phyloP scores from a whole-genome alignment of 2,797 vertebrate species.

The Toxotes lorentzi region DNA sequence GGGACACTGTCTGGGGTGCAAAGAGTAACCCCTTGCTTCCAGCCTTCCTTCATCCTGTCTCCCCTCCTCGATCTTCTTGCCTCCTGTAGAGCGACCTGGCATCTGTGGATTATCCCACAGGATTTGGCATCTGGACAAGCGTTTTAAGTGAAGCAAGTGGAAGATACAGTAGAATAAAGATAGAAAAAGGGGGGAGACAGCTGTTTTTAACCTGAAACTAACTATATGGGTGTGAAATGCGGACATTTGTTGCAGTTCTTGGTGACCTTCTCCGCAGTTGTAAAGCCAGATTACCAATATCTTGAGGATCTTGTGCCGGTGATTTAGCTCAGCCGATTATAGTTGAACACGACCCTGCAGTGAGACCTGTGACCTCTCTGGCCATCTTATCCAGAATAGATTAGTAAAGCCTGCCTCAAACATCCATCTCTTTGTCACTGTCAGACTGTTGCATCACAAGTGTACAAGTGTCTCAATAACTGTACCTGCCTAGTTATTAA shows the following conservation, averaged over 20 bases:
- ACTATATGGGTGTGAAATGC: constrained; percentile 25
- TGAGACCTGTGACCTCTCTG: constrained; percentile 40
- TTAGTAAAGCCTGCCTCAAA: constrained; percentile 14
- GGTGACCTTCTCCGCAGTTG: constrained; percentile 7
- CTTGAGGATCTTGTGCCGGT: background rate
- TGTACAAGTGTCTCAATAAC: constrained; percentile 4
- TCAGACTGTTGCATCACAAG: constrained; percentile 1
- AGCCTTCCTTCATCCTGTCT: constrained; percentile 34
- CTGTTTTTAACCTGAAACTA: constrained; percentile 53
- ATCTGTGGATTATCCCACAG: constrained; percentile 64
- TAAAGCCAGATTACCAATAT: constrained; percentile 33
- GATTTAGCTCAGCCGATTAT: constrained; percentile 36
- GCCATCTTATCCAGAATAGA: constrained; percentile 18
- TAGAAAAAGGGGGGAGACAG: background rate
- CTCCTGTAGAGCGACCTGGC: constrained; percentile 38
- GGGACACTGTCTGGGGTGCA: constrained; percentile 49
- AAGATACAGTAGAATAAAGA: background rate
- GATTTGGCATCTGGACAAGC: constrained; percentile 67
- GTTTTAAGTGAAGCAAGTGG: constrained; percentile 34
- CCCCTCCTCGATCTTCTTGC: constrained; percentile 26
- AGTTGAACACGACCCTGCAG: constrained; percentile 25
- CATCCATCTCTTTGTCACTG: constrained; percentile 4
- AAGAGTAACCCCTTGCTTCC: constrained; percentile 32
- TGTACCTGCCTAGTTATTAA: constrained; percentile 19
- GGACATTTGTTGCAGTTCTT: constrained; percentile 33